Base-by-base conservation (phyloP, 2,888 invertebrate genomes). In the Spatulosminthurus flaviceps region DNA sequence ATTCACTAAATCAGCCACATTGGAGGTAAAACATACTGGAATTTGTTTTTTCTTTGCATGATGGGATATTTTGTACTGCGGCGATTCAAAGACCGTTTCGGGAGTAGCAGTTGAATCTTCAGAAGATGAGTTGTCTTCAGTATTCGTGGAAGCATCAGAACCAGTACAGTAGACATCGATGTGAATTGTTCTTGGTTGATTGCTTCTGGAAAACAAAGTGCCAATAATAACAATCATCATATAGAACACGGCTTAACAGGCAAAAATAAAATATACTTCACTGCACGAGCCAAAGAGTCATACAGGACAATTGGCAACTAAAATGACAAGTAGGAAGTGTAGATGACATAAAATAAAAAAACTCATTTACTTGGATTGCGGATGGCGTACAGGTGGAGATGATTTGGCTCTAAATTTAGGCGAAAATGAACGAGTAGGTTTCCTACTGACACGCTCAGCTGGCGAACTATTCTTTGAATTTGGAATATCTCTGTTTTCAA, bases 141-240 rank as follows among this genome's bases (percentile, higher is more conserved):
- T 83, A 29, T 82, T 83, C 9, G 83, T 81, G n/a, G 84, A 82
- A 1, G 77, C 79, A 43, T 89, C 89, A 0, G 92, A 92, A 0
- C 92, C 92, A 0, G 92, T 92, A 86, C 93, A 93, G 86, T 93
- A 93, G 1, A 93, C 93, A 87, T 93, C 93, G 75, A 93, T 93
- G 86, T 93, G 93, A 34, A 93, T 92, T 0, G 92, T 92, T 78
- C 92, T 89, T 16, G 91, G 91, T 85, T 88, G 82, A 61, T 80
- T 82, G 13, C 77, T 29, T 9, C 72, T 41, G 61, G 41, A 70
- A 67, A 28, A 66, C 13, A 70, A 41, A 21, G 28, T 69, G 69
- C 69, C 69, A 69, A 69, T 42, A 71, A 71, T 22, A 71, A 71
- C 42, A 71, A 71, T 19, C 29, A 29, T 26, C 21, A 71, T 42